These are phyloP conservation scores for Branchellion lobata DNA, from an alignment of 2,888 invertebrate genomes.

Conservation along the genomic window DNA sequence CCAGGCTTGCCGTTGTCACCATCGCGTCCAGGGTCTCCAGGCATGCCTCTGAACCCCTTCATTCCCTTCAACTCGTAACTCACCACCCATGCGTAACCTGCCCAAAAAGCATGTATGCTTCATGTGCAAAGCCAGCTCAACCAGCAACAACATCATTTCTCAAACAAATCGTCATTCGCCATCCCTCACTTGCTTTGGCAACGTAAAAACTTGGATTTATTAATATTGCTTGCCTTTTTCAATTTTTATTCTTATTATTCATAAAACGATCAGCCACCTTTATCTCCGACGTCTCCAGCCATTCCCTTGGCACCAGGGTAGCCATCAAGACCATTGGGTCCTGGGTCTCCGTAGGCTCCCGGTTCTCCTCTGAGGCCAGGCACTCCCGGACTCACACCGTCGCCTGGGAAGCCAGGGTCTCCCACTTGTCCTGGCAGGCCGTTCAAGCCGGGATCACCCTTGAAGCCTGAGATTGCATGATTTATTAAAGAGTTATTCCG, in stretches of 20 bases:
- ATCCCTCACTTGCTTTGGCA: no score
- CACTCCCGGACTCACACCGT: conserved; percentile 64
- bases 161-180: no score
- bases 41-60: background rate
- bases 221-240: no score
- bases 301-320: background rate
- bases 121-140: no score
- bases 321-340: background rate
- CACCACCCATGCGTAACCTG: background rate
- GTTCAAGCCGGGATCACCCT: conserved; percentile 52
- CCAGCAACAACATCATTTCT: no score
- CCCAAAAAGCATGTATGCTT: no score
- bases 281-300: conserved; percentile 2
- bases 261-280: background rate
- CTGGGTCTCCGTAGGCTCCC: conserved; percentile 48
- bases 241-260: no score
- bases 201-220: no score
- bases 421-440: conserved; percentile 66
- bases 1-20: background rate
- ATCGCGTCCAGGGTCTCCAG: background rate
- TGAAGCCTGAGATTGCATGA: conserved; percentile 35
- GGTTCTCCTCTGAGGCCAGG: conserved; percentile 56
- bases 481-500: no score
- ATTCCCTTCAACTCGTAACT: background rate
- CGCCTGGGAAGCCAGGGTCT: conserved; percentile 47